These are phyloP conservation scores for Ophion costatus DNA, from an alignment of 2,888 invertebrate genomes.

Conservation along the genomic window DNA sequence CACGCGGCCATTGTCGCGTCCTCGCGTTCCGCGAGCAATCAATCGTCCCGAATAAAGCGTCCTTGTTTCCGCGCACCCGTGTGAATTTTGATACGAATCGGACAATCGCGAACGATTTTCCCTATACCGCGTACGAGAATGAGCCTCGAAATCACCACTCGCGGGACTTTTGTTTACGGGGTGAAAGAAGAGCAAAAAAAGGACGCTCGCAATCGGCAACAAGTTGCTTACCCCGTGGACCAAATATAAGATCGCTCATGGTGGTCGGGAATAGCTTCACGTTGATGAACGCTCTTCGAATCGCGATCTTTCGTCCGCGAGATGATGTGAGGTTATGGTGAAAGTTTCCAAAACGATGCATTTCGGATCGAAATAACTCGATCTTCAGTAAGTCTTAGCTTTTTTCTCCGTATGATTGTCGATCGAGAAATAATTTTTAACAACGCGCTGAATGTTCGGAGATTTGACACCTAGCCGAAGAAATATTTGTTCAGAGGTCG, in stretches of 20 bases:
- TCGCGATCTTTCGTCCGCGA: not conserved
- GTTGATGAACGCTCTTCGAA: not conserved
- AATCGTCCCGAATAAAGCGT: not conserved
- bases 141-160: not conserved
- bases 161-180: not conserved
- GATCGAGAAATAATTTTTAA: not conserved
- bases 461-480: not conserved
- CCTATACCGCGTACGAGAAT: not conserved
- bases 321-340: conserved; percentile 8
- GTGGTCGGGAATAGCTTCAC: not conserved
- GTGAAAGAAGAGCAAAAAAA: not conserved
- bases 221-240: not conserved
- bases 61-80: not conserved
- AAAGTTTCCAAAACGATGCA: not conserved
- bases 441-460: not conserved
- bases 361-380: not conserved
- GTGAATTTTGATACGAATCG: not conserved
- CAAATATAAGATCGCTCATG: not conserved
- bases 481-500: not conserved
- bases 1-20: conserved; percentile 1
- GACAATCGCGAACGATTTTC: not conserved
- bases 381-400: not conserved
- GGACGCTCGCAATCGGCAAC: not conserved
- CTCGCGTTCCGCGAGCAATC: not conserved
- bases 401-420: not conserved